Base-by-base conservation (phyloP, 35 echinoderm and acorn worm species). In the Ptychodera flava region DNA sequence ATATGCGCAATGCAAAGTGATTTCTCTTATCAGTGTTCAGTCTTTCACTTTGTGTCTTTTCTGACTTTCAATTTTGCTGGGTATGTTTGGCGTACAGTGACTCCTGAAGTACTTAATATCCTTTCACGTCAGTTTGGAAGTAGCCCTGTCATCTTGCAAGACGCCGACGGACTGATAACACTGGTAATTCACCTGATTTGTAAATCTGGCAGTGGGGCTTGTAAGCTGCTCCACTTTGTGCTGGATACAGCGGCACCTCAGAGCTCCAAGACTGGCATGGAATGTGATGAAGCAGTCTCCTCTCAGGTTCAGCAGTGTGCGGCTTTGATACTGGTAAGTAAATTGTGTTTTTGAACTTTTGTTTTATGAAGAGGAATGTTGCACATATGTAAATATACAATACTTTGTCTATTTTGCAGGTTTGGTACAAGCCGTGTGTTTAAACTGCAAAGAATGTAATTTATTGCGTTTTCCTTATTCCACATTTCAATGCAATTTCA, bases 121-220 rank as follows among this genome's bases (percentile, higher is more conserved):
- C 78, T 97, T 16, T 90, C 95, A 0, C 87, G 92, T 75, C 95
- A 97, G 80, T 97, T 97, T 84, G 36, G 82, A n/a, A 91, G 94
- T 35, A 94, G 92, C 1, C 32, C 90, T 28, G 82, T 99, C 78
- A 79, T 99, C 32, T 82, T 91, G 78, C 85, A 87, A 85, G 96
- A 99, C 75, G 85, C 91, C 64, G 96, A 99, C 79, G 93, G 86
- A 31, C 90, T 94, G 0, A 79, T 94, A 29, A 90, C 88, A 30
- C 85, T 99, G 32, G 88, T 99, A 35, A 99, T 99, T 78, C 96
- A 94, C 86, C 93, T 99, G 34, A 93, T 99, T 84, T 94, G 96
- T 78, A 86, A 86, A 83, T 99, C 96, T 6, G 96, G 96, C 34
- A 99, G 85, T 35, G 96, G 92, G 32, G 92, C 96, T 6, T 99